Conservation (phyloP, 2,888 invertebrate genomes). For the Dolichopus griseipennis region DNA sequence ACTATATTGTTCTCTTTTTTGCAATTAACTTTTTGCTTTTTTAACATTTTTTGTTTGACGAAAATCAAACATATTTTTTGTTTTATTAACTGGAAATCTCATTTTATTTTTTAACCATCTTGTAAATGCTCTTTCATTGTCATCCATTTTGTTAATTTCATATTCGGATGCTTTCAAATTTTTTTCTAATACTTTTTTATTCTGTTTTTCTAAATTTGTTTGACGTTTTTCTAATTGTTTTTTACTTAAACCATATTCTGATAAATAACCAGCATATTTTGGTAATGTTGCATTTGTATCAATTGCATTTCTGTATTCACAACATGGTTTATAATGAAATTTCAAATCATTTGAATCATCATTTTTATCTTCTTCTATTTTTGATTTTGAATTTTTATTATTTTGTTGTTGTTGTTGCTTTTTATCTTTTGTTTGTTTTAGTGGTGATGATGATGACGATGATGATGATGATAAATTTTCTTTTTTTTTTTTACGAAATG, state of each 20-base stretch:
- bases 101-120: slow-evolving; percentile 47
- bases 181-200: slow-evolving; percentile 31
- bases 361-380: slow-evolving; percentile 7
- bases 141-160: slow-evolving; percentile 43
- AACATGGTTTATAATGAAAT: slow-evolving; percentile 40
- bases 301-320: slow-evolving; percentile 39
- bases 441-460: slow-evolving; percentile 17
- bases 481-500: slow-evolving; percentile 29
- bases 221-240: slow-evolving; percentile 44
- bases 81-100: slow-evolving; percentile 40
- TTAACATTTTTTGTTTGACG: slow-evolving; percentile 8
- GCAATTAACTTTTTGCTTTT: background rate
- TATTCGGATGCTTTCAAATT: slow-evolving; percentile 41
- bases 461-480: background rate
- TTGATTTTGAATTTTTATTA: background rate
- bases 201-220: slow-evolving; percentile 35
- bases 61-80: slow-evolving; percentile 41
- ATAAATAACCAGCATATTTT: slow-evolving; percentile 46
- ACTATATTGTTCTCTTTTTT: too few species aligned
- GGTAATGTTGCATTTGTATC: slow-evolving; percentile 42
- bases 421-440: background rate
- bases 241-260: slow-evolving; percentile 48
- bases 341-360: slow-evolving; percentile 24
- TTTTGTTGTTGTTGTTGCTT: background rate
- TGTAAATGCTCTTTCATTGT: slow-evolving; percentile 48